Evolutionary conservation across 2,113 vertebrate genomes (phyloP).

Genomic region (Pluvianellus socialis): DNA sequence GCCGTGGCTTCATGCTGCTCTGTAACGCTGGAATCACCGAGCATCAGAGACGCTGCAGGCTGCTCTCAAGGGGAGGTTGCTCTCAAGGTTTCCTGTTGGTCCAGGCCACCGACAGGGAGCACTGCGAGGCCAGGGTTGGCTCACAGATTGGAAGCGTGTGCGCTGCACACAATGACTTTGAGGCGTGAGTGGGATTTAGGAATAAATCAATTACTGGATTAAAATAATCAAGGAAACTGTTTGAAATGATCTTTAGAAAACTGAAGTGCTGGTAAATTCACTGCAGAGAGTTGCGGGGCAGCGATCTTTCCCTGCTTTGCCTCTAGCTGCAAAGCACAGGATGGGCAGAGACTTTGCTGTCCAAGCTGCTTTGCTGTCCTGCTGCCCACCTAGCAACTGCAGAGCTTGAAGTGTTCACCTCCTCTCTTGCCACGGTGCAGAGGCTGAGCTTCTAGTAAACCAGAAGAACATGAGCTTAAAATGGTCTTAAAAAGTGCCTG

Average conservation of each 20-base stretch:
- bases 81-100: background rate
- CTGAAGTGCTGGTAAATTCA: background rate
- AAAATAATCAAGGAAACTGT: background rate
- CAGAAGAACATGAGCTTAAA: background rate
- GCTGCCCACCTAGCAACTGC: background rate
- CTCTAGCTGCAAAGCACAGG: background rate
- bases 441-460: background rate
- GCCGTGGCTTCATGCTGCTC: background rate
- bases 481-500: background rate
- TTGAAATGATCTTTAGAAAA: background rate
- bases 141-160: accelerated
- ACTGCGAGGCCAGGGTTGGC: background rate
- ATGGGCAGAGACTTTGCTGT: background rate
- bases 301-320: background rate
- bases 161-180: background rate
- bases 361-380: background rate
- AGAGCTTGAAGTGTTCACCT: background rate
- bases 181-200: background rate
- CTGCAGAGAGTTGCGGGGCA: background rate
- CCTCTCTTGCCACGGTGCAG: background rate
- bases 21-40: background rate
- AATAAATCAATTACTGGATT: conserved; percentile 17
- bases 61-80: background rate
- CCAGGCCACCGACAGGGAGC: background rate
- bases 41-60: background rate